Evolutionary conservation across 2,888 invertebrate species (phyloP), one percentile per base, ranked within the genome.

Genomic region (Resseliella maxima): DNA sequence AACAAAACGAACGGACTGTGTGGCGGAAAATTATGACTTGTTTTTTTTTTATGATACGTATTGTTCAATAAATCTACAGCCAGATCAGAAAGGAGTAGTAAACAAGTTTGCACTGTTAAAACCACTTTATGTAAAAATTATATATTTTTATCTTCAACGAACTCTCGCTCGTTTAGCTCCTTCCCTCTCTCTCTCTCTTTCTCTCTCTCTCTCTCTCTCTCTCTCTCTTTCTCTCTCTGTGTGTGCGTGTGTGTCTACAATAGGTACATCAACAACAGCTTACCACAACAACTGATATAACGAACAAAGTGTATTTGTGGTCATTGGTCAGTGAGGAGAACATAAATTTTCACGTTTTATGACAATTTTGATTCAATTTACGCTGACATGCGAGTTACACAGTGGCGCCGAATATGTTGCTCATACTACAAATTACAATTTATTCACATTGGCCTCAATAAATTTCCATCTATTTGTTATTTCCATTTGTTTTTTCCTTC

Each of bases 31-130:
- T 38, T 38, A 83, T 83, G 38, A 24, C 83, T 83, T 36, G 36
- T 83, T 83, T 64, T n/a, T n/a, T n/a, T n/a, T 81, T 83, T 83
- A 83, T 83, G 38, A 38, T 38, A n/a, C n/a, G n/a, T n/a, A 83
- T 83, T 83, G 83, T 38, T 83, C 5, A 83, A 83, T 83, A 38
- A 83, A 83, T 83, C 24, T 83, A 21, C 5, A 38, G 24, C 83
- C 83, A 24, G 38, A 83, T 38, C 38, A 38, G 83, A 38, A 83
- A 83, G 83, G 38, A 36, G 36, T 81, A 36, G 36, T 81, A 81
- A 81, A 81, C 81, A 81, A 81, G 81, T 81, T 81, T 81, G 81
- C 59, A 83, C 38, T 3, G 24, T 38, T 38, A n/a, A 83, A 38
- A 83, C 83, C 38, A 38, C 83, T 83, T 83, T 21, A 21, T 81